Evolutionary conservation across 1,140 invertebrate genomes (phyloP).

Genomic region (Leptinotarsa texana): DNA sequence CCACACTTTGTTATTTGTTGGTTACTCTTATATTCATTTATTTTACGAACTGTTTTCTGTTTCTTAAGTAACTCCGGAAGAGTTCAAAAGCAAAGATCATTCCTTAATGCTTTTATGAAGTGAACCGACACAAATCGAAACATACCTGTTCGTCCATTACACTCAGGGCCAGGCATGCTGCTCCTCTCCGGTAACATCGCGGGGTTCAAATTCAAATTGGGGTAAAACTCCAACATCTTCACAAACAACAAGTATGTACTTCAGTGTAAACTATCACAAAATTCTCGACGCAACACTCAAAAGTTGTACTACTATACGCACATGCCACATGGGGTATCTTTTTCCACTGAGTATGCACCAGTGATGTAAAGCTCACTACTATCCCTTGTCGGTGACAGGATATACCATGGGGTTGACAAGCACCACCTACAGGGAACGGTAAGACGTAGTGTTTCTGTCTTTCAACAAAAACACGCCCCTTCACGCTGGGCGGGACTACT

Average conservation of each 20-base stretch:
- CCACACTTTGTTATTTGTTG: no score
- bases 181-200: slow-evolving; percentile 60
- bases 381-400: slow-evolving; percentile 27
- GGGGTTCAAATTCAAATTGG: slow-evolving; percentile 53
- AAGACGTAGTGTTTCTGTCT: slow-evolving; percentile 21
- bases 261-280: slow-evolving; percentile 8
- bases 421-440: slow-evolving; percentile 33
- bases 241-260: background rate
- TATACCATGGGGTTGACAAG: slow-evolving; percentile 4
- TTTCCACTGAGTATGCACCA: slow-evolving; percentile 18
- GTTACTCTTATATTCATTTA: no score
- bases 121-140: background rate
- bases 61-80: no score
- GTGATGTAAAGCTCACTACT: slow-evolving; percentile 40
- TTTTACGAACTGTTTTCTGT: no score
- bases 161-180: slow-evolving; percentile 55
- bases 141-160: slow-evolving; percentile 59
- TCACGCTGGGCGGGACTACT: background rate
- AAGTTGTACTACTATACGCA: slow-evolving; percentile 1
- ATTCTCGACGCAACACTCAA: slow-evolving; percentile 10
- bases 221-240: slow-evolving; percentile 56
- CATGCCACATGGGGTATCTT: background rate
- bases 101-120: no score
- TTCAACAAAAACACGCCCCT: slow-evolving; percentile 23
- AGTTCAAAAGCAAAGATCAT: no score